Evolutionary conservation across 2,113 vertebrate genomes (phyloP).

Genomic region (Microcebus ravelobensis): DNA sequence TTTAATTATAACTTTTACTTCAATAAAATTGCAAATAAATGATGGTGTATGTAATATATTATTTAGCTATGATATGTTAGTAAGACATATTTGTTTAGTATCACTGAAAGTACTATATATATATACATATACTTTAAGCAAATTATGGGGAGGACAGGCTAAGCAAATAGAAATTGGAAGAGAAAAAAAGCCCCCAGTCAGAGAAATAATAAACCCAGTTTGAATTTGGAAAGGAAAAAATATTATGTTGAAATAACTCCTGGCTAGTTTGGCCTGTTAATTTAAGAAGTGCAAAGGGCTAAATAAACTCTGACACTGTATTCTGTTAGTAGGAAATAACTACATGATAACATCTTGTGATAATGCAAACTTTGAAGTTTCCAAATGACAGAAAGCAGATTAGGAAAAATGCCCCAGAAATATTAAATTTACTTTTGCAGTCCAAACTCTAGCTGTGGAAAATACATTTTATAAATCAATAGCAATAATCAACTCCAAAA

Average conservation of each 20-base stretch:
- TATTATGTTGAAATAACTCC: not conserved
- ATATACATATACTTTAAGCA: not conserved
- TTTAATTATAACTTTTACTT: not conserved
- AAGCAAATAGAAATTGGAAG: not conserved
- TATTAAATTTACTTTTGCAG: not conserved
- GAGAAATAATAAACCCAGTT: not conserved
- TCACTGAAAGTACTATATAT: not conserved
- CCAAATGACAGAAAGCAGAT: not conserved
- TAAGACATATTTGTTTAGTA: not conserved
- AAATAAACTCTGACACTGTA: not conserved
- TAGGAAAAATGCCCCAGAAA: not conserved
- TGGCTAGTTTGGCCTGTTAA: not conserved
- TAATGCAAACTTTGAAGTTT: not conserved
- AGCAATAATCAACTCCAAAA: not conserved
- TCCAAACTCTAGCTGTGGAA: not conserved
- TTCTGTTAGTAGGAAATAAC: not conserved
- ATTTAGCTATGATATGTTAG: not conserved
- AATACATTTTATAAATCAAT: not conserved
- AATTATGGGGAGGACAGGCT: not conserved
- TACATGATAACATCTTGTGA: not conserved
- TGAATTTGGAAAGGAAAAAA: not conserved
- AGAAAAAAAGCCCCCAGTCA: not conserved
- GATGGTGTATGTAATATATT: not conserved
- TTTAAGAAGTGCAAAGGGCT: not conserved
- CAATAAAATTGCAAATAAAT: not conserved